Evolutionary conservation across 2,888 invertebrate species (phyloP), one percentile per base, ranked within the genome.

Genomic region (Cosmia pyralina): DNA sequence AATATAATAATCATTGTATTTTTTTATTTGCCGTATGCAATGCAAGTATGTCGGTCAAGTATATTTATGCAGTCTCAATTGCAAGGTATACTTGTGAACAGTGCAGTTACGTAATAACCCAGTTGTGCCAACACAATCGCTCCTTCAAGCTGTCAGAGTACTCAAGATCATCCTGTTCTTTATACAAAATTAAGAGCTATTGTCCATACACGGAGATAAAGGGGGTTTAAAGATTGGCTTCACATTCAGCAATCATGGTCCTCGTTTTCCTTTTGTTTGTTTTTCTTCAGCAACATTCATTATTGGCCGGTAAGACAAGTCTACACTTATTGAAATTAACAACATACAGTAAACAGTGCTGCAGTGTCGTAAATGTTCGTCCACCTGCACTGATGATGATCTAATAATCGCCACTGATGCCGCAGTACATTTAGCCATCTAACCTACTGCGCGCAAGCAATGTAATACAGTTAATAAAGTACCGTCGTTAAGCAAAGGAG

Each of bases 21-120:
- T 57, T 52, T 63, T 67, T 79, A 53, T 57, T 72, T 66, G 3
- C 10, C 15, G 11, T 44, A 52, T 28, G 17, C 19, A 41, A 62
- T 22, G n/a, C n/a, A n/a, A n/a, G n/a, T 52, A 78, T 72, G 46
- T 78, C 72, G 76, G 76, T 64, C 65, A 60, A 78, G 60, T 72
- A 72, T 78, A 79, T 77, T 41, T 66, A 48, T 63, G 52, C 28
- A 66, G 55, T 22, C 15, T 41, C 50, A 13, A 52, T 1, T 67
- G 57, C 66, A 52, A 66, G 46, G 46, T 70, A 41, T 68, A 44
- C 28, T 77, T 17, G 41, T 68, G 68, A 60, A 65, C 64, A 62
- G 41, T 60, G 34, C 57, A 52, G 15, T 62, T 72, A 22, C 62
- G 62, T 50, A 65, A 65, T 63, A 28, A 0, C 13, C 50, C 50